Conservation (phyloP, 2,797 vertebrate species). For the Notamacropus eugenii region DNA sequence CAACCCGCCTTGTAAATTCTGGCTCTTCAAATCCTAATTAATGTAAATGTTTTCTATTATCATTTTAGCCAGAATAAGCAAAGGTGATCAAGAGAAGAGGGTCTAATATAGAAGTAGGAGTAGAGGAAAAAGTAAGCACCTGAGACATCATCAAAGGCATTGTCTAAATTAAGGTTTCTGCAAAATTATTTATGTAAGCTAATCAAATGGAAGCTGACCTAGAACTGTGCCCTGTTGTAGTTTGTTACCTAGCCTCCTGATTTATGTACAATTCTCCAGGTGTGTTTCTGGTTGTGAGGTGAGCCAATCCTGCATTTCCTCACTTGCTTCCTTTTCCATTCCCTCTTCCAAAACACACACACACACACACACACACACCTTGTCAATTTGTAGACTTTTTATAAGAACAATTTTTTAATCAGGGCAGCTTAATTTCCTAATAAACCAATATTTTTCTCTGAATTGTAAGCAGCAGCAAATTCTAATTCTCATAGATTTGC, state of each 20-base stretch:
- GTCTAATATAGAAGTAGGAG: background rate
- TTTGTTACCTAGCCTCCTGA: background rate
- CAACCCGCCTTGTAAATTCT: background rate
- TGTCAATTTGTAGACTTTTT: background rate
- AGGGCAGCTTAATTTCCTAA: background rate
- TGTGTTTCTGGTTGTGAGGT: background rate
- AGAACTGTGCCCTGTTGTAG: background rate
- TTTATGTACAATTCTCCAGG: background rate
- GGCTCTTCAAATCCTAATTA: background rate
- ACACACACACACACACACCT: background rate
- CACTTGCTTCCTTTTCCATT: background rate
- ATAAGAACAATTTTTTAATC: background rate
- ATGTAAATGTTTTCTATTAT: background rate
- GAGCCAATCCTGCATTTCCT: background rate
- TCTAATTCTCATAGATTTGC: conserved; percentile 3
- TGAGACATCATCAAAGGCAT: background rate
- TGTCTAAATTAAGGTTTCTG: background rate
- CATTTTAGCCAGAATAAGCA: background rate
- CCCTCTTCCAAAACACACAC: background rate
- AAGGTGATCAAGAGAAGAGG: background rate
- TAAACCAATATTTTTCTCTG: background rate
- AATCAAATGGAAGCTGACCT: background rate
- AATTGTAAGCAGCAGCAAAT: conserved; percentile 24
- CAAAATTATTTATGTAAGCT: background rate
- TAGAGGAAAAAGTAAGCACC: background rate